Percentiles rank a stretch among this genome's conserved stretches.
phyloP scores from a whole-genome alignment of 2,113 vertebrate species.

The Neomonachus schauinslandi region DNA sequence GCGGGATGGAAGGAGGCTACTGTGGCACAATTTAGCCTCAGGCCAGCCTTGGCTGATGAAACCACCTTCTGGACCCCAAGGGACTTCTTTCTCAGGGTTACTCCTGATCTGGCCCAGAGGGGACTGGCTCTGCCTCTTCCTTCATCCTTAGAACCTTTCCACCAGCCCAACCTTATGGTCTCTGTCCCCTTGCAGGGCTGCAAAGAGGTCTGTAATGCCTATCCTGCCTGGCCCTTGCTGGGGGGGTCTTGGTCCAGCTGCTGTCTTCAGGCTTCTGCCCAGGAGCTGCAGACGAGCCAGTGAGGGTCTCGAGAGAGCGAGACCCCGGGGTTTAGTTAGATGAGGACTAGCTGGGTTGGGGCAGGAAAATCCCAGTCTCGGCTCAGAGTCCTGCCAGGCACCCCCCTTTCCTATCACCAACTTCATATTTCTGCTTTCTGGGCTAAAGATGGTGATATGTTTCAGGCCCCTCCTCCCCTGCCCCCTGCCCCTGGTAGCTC shows the following conservation, averaged over 20 bases:
- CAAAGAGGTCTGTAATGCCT: background rate
- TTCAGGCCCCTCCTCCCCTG: background rate
- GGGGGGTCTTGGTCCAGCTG: background rate
- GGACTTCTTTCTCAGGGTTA: background rate
- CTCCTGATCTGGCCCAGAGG: background rate
- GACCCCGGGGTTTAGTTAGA: constrained; percentile 4
- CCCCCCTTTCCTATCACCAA: background rate
- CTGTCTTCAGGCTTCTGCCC: background rate
- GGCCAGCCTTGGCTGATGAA: background rate
- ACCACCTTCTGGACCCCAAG: background rate
- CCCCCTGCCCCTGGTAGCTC: background rate
- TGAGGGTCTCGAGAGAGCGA: constrained; percentile 40
- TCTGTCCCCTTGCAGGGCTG: background rate
- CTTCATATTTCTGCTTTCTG: background rate
- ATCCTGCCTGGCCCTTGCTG: background rate
- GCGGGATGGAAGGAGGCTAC: background rate
- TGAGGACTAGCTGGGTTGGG: background rate
- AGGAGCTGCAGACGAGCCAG: constrained; percentile 23
- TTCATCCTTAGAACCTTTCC: background rate
- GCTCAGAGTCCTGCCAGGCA: background rate
- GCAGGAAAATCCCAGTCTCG: background rate
- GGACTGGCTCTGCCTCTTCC: background rate
- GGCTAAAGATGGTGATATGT: background rate
- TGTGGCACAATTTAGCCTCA: background rate
- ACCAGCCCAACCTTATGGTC: background rate